Conservation (phyloP, 1,140 invertebrate species). For the Penaeus vannamei region DNA sequence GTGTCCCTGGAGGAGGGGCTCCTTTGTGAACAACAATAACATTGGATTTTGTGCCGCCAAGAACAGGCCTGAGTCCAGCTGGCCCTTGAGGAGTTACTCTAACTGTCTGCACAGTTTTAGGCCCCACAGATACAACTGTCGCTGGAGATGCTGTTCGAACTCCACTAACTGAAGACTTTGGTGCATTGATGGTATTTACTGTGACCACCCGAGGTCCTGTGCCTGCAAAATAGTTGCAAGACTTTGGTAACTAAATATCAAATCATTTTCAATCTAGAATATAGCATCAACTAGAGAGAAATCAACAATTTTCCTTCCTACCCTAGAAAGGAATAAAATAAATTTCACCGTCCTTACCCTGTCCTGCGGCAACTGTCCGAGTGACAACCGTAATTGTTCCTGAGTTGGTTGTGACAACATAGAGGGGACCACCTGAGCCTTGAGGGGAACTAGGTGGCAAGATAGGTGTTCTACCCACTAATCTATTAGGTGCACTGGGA, state of each 20-base stretch:
- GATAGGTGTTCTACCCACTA: slow-evolving; percentile 35
- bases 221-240: slow-evolving; percentile 7
- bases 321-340: not conserved
- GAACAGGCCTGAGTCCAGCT: slow-evolving; percentile 45
- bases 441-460: slow-evolving; percentile 51
- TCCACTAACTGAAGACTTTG: slow-evolving; percentile 46
- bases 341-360: slow-evolving; percentile 9
- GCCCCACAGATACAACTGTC: slow-evolving; percentile 56
- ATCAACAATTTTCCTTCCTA: not conserved
- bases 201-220: slow-evolving; percentile 57
- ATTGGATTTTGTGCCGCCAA: slow-evolving; percentile 49
- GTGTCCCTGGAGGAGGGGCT: slow-evolving; percentile 49
- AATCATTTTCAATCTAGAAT: not conserved
- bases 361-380: slow-evolving; percentile 59
- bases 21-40: slow-evolving; percentile 61
- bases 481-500: not conserved
- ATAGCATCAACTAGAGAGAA: not conserved
- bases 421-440: slow-evolving; percentile 43
- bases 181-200: slow-evolving; percentile 60
- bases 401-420: slow-evolving; percentile 57
- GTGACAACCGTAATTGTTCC: slow-evolving; percentile 59
- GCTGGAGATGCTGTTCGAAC: slow-evolving; percentile 45
- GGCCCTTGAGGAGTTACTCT: slow-evolving; percentile 59
- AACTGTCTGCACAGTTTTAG: slow-evolving; percentile 57
- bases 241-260: too few species aligned